phyloP scores from a whole-genome alignment of 2,113 vertebrate species.

The Chionis minor region DNA sequence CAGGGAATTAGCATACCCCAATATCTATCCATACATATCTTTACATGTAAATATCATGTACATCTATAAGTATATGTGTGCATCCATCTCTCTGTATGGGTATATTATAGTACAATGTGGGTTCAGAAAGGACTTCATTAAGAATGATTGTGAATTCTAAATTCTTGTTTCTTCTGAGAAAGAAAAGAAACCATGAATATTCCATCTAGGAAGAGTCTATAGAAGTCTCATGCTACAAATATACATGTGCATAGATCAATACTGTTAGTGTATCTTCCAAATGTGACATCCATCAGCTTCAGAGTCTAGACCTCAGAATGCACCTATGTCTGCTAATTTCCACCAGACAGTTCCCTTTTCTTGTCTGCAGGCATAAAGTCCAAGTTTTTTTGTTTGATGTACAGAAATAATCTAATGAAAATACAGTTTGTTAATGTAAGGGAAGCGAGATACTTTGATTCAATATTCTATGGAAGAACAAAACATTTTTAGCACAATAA shows the following conservation, averaged over 20 bases:
- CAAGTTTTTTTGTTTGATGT: neutral
- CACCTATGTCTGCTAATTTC: neutral
- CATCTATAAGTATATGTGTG: neutral
- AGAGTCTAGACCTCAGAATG: neutral
- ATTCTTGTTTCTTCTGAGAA: neutral
- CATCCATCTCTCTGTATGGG: neutral
- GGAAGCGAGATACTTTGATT: neutral
- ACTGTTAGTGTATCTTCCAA: neutral
- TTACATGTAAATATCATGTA: neutral
- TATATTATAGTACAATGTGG: neutral
- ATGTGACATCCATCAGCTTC: neutral
- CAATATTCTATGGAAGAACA: neutral
- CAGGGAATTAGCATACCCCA: rapidly evolving
- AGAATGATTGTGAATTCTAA: neutral
- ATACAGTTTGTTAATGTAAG: neutral
- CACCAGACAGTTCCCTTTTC: neutral
- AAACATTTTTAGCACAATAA: neutral
- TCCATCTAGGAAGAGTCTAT: neutral
- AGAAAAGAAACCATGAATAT: neutral
- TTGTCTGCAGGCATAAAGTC: neutral
- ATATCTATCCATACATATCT: neutral
- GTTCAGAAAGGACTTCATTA: neutral
- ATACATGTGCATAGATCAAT: neutral
- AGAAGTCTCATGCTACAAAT: neutral
- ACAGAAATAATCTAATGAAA: neutral